phyloP scores from a whole-genome alignment of 2,888 invertebrate genomes.

The Megamerina dolium region DNA sequence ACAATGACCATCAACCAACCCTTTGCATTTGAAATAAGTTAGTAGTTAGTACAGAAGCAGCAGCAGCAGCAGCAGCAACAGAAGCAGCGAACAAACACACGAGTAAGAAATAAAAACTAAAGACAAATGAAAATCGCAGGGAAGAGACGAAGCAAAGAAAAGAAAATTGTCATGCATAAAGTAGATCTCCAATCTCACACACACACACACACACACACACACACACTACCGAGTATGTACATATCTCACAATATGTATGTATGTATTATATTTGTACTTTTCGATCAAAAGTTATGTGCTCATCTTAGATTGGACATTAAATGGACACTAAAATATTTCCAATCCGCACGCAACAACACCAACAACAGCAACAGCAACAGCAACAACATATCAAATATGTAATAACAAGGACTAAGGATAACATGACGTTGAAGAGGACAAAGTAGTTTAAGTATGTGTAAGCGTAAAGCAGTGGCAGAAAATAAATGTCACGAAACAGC shows the following conservation, averaged over 20 bases:
- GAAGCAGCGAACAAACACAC: no score
- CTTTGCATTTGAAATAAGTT: conserved; percentile 9
- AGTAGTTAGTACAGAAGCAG: not conserved
- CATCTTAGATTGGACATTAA: conserved; percentile 46
- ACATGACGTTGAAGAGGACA: conserved; percentile 3
- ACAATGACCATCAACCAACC: conserved; percentile 15
- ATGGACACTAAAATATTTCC: conserved; percentile 47
- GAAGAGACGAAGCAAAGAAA: conserved; percentile 20
- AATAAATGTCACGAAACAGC: conserved; percentile 46
- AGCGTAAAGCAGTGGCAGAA: no score
- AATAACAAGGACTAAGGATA: conserved; percentile 13
- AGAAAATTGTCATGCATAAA: conserved; percentile 19
- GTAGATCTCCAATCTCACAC: conserved; percentile 9
- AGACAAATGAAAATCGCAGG: conserved; percentile 13
- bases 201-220: not conserved
- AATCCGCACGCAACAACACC: conserved; percentile 35
- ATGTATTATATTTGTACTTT: conserved; percentile 23
- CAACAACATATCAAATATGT: conserved; percentile 22
- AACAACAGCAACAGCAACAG: not conserved
- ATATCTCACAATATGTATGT: not conserved
- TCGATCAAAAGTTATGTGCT: conserved; percentile 48
- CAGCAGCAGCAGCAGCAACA: not conserved
- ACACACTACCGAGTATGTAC: conserved; percentile 3
- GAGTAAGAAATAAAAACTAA: not conserved
- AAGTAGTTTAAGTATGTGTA: no score